Evolutionary conservation across 2,113 vertebrate species (phyloP), one percentile per base, ranked within the genome.

Genomic region (Chloebia gouldiae): DNA sequence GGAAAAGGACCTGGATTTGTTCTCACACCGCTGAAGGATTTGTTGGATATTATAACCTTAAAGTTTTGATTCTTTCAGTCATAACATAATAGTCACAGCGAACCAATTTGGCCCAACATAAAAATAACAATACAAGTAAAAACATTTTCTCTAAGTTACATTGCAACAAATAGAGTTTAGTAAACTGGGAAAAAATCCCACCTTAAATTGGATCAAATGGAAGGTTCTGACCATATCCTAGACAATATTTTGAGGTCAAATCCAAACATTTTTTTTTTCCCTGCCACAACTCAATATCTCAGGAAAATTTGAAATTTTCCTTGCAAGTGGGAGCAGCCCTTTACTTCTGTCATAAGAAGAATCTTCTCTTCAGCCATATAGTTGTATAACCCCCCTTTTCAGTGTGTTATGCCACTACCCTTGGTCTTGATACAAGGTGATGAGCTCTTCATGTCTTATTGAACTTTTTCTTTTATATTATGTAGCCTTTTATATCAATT

Each of bases 371-470:
- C 31, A 49, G n/a, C 24, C 33, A 5, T 6, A 2, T 6, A 28
- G 10, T 19, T 77, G 9, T 28, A 10, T 25, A 39, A 21, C 64
- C 18, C 13, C 15, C 49, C 77, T 54, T 54, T 42, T 25, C 2
- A 1, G 6, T 12, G 50, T 28, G 15, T 66, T 45, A 11, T 35
- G 35, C 60, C 7, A 1, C 37, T 77, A n/a, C 7, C 6, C 16
- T 64, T 47, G 37, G 12, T 0, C 1, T 50, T 13, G 45, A 27
- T 23, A 31, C 0, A 1, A 50, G 53, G 20, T 1, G 2, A 37
- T 71, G 51, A 72, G 42, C 27, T 60, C 47, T 1, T 6, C 12
- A 33, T 44, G 18, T 31, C 71, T 84, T 60, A 60, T 6, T 75
- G n/a, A 40, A 33, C 23, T 6, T 75, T 60, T 42, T 23, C 5